These are phyloP conservation scores for Poeciliopsis turneri DNA, from an alignment of 2,797 vertebrate genomes.

Conservation along the genomic window DNA sequence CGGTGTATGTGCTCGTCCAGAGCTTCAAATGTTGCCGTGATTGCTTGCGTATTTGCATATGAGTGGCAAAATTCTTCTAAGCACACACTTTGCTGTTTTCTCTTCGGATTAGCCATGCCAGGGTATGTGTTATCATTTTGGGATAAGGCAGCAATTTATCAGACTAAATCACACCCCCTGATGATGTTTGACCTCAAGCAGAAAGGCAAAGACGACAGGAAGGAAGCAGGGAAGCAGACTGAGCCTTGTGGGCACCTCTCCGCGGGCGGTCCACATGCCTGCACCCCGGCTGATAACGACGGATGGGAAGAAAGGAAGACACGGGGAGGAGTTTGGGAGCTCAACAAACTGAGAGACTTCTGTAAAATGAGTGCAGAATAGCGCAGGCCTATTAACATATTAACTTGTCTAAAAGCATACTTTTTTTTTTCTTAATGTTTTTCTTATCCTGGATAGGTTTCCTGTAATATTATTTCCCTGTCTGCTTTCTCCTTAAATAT, in stretches of 20 bases:
- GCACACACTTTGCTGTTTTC: conserved; percentile 18
- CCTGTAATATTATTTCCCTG: neutral
- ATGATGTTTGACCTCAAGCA: conserved; percentile 64
- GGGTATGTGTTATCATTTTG: conserved; percentile 24
- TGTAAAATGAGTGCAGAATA: conserved; percentile 19
- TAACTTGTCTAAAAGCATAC: neutral
- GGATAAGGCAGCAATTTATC: conserved; percentile 57
- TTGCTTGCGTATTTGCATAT: conserved; percentile 16
- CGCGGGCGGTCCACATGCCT: conserved; percentile 62
- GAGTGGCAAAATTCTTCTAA: conserved; percentile 24
- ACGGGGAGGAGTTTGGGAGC: conserved; percentile 27
- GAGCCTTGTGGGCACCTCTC: conserved; percentile 64
- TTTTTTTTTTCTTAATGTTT: neutral
- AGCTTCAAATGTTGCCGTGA: conserved; percentile 33
- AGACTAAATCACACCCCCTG: conserved; percentile 50
- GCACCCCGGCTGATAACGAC: conserved; percentile 74
- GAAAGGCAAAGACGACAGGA: conserved; percentile 62
- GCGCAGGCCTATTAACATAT: neutral
- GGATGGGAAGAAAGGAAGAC: conserved; percentile 39
- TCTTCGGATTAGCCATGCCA: conserved; percentile 24
- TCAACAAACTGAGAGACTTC: conserved; percentile 8
- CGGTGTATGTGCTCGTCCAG: neutral
- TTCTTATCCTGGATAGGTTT: neutral
- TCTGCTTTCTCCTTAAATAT: neutral
- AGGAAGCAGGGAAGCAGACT: conserved; percentile 46